Conservation (phyloP, 2,113 vertebrate genomes). For the Eptesicus fuscus region DNA sequence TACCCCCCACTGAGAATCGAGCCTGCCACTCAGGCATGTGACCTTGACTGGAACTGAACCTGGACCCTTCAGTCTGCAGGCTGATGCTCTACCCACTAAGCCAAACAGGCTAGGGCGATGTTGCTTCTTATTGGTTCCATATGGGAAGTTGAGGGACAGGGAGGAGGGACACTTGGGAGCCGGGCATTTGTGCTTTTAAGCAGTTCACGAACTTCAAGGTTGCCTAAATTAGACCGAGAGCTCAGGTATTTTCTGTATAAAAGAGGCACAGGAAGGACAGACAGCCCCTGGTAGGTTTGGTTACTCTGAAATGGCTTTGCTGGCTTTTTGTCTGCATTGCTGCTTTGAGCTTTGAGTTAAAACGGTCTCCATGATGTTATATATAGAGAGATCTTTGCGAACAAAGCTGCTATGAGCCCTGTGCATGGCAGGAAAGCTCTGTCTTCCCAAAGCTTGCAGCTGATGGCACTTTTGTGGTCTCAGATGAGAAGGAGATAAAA, state of each 20-base stretch:
- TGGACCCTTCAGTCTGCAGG: too few relatives aligned
- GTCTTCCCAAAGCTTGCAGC: constrained; percentile 66
- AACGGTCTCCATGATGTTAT: constrained; percentile 46
- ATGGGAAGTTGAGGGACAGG: neutral
- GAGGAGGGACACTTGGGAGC: neutral
- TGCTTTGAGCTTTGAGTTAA: constrained; percentile 39
- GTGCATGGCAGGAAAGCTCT: constrained; percentile 65
- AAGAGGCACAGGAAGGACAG: constrained; percentile 36
- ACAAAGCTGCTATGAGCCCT: constrained; percentile 59
- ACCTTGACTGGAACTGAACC: too few relatives aligned
- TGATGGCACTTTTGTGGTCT: constrained; percentile 73
- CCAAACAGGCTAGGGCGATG: neutral
- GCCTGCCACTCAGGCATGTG: too few relatives aligned
- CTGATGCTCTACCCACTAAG: too few relatives aligned
- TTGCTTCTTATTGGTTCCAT: neutral
- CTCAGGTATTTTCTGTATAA: constrained; percentile 56
- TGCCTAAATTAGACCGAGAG: constrained; percentile 55
- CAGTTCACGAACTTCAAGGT: neutral
- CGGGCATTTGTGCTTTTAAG: neutral
- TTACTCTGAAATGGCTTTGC: constrained; percentile 49
- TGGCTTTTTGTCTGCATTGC: constrained; percentile 54
- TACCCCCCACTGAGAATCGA: too few relatives aligned
- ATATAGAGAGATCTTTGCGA: constrained; percentile 63
- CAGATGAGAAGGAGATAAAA: constrained; percentile 70
- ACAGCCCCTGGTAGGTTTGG: neutral